Base-by-base conservation (phyloP, 2,797 vertebrate genomes). In the Sebastes jordani region DNA sequence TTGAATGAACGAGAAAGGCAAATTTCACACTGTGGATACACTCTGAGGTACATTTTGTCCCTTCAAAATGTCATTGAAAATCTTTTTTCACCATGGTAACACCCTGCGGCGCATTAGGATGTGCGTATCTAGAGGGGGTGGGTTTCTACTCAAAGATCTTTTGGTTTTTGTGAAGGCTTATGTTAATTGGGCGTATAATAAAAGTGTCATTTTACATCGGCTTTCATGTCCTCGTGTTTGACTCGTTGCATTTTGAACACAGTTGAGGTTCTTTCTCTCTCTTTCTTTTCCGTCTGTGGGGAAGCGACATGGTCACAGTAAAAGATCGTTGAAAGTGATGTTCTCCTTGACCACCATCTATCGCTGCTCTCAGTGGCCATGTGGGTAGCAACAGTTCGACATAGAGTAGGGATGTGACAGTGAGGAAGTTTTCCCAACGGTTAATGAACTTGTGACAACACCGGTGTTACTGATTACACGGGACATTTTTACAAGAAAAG, bases 1-100 rank as follows among this genome's bases (percentile, higher is more conserved):
- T 29, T 66, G 4, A 80, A 70, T 69, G 38, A 46, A 55, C 1
- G 1, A 73, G 56, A 42, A 78, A 34, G 20, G 54, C 23, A 66
- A 32, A 76, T 76, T 36, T 20, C 27, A 78, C 38, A 29, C 38
- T 46, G 55, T 79, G 66, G 84, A 86, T 63, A 73, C 22, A 34
- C 58, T 64, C n/a, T 68, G 38, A 84, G 67, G 65, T 61, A 76
- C 58, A 83, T 79, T 81, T 72, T 64, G 32, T 78, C 52, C 81
- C 46, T 66, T 74, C 27, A 66, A 86, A 83, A 88, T 78, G 71
- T 83, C 83, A 87, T 29, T 62, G 38, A 66, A 86, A 84, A 67
- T 83, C 18, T 9, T 55, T 49, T 68, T 85, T 87, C 69, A 83
- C 78, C 75, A 84, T 78, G 74, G 80, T 74, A 87, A 86, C 72